Conservation (phyloP, 1,140 invertebrate genomes). For the Myzus persicae region DNA sequence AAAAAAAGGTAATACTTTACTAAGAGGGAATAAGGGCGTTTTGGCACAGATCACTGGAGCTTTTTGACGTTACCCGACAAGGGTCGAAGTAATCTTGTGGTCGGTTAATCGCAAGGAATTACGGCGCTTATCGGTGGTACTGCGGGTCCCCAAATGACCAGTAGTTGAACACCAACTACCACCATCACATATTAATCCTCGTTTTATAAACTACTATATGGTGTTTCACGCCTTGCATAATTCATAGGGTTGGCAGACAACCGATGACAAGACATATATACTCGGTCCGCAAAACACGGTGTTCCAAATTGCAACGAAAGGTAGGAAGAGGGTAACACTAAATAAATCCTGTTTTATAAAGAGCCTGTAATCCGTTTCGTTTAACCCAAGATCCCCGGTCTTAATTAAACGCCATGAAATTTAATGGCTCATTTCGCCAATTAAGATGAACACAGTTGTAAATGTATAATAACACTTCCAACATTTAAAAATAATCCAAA, state of each 20-base stretch:
- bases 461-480: not conserved
- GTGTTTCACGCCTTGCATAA: slow-evolving; percentile 13
- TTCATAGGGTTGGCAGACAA: slow-evolving; percentile 31
- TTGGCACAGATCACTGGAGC: slow-evolving; percentile 32
- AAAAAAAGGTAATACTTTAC: slow-evolving; percentile 29
- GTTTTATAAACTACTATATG: slow-evolving; percentile 35
- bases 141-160: slow-evolving; percentile 51
- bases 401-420: slow-evolving; percentile 31
- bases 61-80: slow-evolving; percentile 47
- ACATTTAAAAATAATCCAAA: not conserved
- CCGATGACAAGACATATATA: slow-evolving; percentile 34
- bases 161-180: slow-evolving; percentile 5
- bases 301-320: not conserved
- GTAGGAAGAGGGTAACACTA: not conserved
- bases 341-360: slow-evolving; percentile 31
- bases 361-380: slow-evolving; percentile 22
- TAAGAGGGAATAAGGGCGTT: slow-evolving; percentile 6
- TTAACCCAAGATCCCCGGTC: not conserved
- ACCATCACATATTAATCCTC: slow-evolving; percentile 36
- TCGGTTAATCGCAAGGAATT: slow-evolving; percentile 50
- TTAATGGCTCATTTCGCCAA: not conserved
- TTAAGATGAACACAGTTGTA: not conserved
- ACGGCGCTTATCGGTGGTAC: slow-evolving; percentile 29
- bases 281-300: not conserved
- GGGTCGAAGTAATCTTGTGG: slow-evolving; percentile 43